These are phyloP conservation scores for Drepana arcuata DNA, from an alignment of 1,140 invertebrate genomes.

Conservation along the genomic window DNA sequence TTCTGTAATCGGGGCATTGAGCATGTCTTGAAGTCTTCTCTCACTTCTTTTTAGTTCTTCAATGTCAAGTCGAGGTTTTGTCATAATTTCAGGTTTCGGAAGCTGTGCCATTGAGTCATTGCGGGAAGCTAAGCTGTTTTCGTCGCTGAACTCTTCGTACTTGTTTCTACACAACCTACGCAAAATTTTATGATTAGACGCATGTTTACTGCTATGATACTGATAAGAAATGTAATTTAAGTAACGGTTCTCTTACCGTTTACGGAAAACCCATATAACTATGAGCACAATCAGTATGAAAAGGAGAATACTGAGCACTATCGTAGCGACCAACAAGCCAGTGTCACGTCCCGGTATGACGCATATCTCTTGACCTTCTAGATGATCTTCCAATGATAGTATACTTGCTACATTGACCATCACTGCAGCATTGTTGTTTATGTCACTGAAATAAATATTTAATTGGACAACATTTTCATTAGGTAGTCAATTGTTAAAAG, in stretches of 20 bases:
- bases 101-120: constrained; percentile 19
- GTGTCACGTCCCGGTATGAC: constrained; percentile 30
- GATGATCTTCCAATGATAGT: constrained; percentile 51
- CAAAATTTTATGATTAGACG: constrained; percentile 11
- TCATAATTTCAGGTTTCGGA: constrained; percentile 23
- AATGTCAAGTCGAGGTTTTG: constrained; percentile 41
- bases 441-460: constrained; percentile 37
- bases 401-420: constrained; percentile 26
- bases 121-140: constrained; percentile 41
- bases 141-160: constrained; percentile 47
- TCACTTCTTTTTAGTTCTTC: constrained; percentile 49
- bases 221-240: constrained; percentile 11
- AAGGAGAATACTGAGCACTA: constrained; percentile 41
- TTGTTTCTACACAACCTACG: constrained; percentile 36
- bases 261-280: constrained; percentile 39
- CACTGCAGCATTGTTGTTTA: constrained; percentile 29
- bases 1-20: constrained; percentile 29
- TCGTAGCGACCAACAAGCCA: constrained; percentile 45
- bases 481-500: too few species aligned
- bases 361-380: constrained; percentile 35
- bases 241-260: constrained; percentile 35
- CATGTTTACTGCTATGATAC: constrained; percentile 8
- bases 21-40: constrained; percentile 48
- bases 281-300: constrained; percentile 36
- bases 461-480: constrained; percentile 10